phyloP scores from a whole-genome alignment of 2,888 invertebrate species.

The Autographa gamma region DNA sequence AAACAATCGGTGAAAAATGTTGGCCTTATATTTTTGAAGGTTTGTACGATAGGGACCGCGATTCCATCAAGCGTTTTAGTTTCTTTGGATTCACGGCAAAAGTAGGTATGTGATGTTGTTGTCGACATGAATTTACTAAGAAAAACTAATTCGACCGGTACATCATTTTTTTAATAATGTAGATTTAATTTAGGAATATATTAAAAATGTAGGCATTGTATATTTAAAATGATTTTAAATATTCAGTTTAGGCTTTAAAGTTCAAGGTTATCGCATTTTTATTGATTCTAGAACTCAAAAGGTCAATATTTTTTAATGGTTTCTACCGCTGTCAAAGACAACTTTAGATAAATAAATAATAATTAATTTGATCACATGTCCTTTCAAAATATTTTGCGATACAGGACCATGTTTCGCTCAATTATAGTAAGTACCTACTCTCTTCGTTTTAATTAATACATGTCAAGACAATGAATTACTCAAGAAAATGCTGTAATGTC shows the following conservation, averaged over 20 bases:
- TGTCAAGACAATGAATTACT: not conserved
- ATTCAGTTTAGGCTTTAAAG: not conserved
- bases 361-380: too few relatives aligned
- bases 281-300: not conserved
- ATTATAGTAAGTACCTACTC: too few relatives aligned
- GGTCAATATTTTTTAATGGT: not conserved
- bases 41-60: not conserved
- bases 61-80: too few relatives aligned
- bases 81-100: too few relatives aligned
- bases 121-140: too few relatives aligned
- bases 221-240: not conserved
- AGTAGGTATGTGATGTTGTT: too few relatives aligned
- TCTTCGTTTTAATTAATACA: not conserved
- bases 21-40: not conserved
- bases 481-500: not conserved
- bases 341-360: not conserved
- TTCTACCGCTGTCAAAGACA: not conserved
- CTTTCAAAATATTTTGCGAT: too few relatives aligned
- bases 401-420: too few relatives aligned
- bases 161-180: not conserved
- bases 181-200: not conserved
- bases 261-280: not conserved
- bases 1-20: too few relatives aligned
- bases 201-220: not conserved
- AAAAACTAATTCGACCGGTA: too few relatives aligned